Conservation (phyloP, 2,888 invertebrate genomes). For the Drosophila kokeensis region DNA sequence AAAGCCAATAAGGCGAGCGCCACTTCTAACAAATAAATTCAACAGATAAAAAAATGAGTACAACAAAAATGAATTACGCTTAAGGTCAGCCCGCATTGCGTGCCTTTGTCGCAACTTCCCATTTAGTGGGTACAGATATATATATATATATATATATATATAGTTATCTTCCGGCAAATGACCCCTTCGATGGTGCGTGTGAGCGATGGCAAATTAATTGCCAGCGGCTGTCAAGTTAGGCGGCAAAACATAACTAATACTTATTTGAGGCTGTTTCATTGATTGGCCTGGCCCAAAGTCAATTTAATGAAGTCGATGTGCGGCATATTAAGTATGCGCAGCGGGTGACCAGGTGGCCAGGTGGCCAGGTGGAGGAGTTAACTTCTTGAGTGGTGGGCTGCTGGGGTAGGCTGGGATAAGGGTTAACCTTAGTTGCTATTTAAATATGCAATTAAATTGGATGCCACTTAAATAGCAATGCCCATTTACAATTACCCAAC, state of each 20-base stretch:
- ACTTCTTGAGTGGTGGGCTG: background rate
- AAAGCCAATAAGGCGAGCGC: conserved; percentile 43
- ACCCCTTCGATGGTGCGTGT: conserved; percentile 44
- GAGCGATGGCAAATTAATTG: conserved; percentile 35
- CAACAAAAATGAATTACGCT: conserved; percentile 51
- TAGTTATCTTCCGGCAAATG: conserved; percentile 13
- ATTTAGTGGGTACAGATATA: background rate
- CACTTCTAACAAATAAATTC: conserved; percentile 45
- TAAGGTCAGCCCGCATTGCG: conserved; percentile 57
- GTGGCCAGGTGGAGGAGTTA: background rate
- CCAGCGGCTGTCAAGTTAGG: conserved; percentile 71
- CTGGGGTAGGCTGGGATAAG: background rate
- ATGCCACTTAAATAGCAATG: conserved; percentile 55
- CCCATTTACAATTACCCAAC: conserved; percentile 49
- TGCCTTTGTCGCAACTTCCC: conserved; percentile 18
- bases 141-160: background rate
- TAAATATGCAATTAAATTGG: conserved; percentile 74
- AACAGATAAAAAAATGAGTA: conserved; percentile 30
- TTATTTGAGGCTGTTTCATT: conserved; percentile 48
- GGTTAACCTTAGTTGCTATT: conserved; percentile 41
- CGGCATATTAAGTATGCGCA: conserved; percentile 61
- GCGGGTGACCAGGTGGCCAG: conserved; percentile 31
- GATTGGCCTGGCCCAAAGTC: conserved; percentile 50
- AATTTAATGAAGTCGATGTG: conserved; percentile 43
- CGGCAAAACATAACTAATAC: conserved; percentile 47